Base-by-base conservation (phyloP, 2,113 vertebrate species). In the Ictidomys tridecemlineatus region DNA sequence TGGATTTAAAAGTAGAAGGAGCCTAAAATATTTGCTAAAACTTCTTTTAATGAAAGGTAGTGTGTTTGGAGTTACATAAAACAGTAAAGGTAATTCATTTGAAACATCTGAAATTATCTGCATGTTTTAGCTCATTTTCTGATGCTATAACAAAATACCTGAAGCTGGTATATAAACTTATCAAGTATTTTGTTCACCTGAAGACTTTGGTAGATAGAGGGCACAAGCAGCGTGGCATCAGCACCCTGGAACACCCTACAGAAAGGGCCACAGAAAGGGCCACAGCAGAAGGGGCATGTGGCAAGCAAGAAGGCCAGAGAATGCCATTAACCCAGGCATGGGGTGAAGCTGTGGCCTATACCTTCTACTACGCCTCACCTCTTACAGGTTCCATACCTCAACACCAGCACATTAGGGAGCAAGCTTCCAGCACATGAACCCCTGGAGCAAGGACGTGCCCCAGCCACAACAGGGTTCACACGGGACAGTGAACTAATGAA, bases 1-100 rank as follows among this genome's bases (percentile, higher is more conserved):
- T 67, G 8, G 82, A 51, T 65, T 96, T 74, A 76, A 95, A 84
- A 79, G 26, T 91, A 88, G 84, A 88, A 78, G 4, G 0, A 87
- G 67, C 74, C 63, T 30, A 69, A 67, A 84, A 26, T 70, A 79
- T 80, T 80, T 84, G 18, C 30, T 42, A 76, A 92, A 56, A 79
- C 3, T 4, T 88, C 73, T 94, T 69, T 97, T 74, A 82, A 79
- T 5, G 45, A 22, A 89, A 85, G 48, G 4, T 20, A 53, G n/a
- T 67, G 6, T 77, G 6, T 63, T 73, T 83, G 8, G 9, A 89
- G 17, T 83, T 37, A 20, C 1, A 56, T 79, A 77, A 89, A 91
- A 88, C 32, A 56, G 30, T 67, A 42, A 48, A 69, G 30, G 63
- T 13, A 77, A 93, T 90, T 74, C 32, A 73, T 16, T 48, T 45